Evolutionary conservation across 2,888 invertebrate genomes (phyloP).

Genomic region (Dichetophora obliterata): DNA sequence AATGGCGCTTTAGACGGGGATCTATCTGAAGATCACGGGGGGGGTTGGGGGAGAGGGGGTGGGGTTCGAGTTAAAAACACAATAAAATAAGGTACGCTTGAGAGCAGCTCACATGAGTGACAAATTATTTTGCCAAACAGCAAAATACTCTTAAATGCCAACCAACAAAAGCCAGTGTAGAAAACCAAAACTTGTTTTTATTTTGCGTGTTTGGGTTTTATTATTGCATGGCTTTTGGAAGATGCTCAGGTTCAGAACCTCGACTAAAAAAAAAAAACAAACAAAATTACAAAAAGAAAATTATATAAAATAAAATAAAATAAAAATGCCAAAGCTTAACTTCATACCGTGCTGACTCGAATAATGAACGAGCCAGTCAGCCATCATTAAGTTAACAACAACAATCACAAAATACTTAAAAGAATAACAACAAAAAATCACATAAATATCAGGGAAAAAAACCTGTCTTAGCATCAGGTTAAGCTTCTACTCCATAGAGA

Average conservation of each 20-base stretch:
- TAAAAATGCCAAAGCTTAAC: slow-evolving; percentile 3
- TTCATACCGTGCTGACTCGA: slow-evolving; percentile 9
- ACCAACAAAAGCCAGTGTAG: not conserved
- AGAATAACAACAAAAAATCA: not conserved
- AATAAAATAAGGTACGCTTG: not conserved
- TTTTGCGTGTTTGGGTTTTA: not conserved
- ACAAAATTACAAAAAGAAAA: no score
- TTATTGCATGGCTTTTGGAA: not conserved
- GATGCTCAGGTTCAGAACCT: slow-evolving; percentile 9
- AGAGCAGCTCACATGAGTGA: slow-evolving; percentile 5
- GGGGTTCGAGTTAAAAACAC: not conserved
- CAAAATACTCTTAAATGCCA: slow-evolving; percentile 15
- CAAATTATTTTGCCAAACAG: slow-evolving; percentile 17
- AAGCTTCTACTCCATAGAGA: not conserved
- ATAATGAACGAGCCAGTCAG: not conserved
- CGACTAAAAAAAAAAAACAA: not conserved
- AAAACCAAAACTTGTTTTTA: not conserved
- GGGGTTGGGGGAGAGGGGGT: not conserved
- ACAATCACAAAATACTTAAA: not conserved
- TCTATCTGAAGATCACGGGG: not conserved
- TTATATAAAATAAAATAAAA: no score
- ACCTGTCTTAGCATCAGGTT: slow-evolving; percentile 28
- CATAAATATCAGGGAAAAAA: slow-evolving; percentile 2
- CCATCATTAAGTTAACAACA: slow-evolving; percentile 14
- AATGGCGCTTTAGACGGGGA: not conserved